Conservation (phyloP, 1,140 invertebrate species). For the Leptoteleia sp. region DNA sequence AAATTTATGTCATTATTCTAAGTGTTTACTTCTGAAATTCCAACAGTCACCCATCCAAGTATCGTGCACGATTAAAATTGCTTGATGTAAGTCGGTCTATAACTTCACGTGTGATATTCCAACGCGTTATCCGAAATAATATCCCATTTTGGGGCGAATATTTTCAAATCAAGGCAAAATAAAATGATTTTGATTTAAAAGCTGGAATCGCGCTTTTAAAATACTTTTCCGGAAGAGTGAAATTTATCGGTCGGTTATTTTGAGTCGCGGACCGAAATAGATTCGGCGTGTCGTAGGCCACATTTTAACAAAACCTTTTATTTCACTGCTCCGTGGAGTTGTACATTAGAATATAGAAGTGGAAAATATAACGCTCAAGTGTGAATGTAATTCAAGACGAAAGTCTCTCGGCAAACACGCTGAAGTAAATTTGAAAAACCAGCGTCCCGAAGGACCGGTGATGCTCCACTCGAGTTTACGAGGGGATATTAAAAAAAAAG, state of each 20-base stretch:
- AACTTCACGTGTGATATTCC: too few species aligned
- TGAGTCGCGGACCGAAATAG: conserved; percentile 20
- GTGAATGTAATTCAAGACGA: conserved; percentile 58
- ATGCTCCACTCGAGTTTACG: conserved; percentile 58
- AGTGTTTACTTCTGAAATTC: too few species aligned
- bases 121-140: too few species aligned
- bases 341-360: conserved; percentile 42
- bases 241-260: conserved; percentile 36
- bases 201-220: too few species aligned
- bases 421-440: conserved; percentile 65
- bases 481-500: conserved; percentile 56
- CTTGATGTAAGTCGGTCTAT: too few species aligned
- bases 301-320: conserved; percentile 59
- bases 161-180: too few species aligned
- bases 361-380: conserved; percentile 47
- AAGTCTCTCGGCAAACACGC: conserved; percentile 57
- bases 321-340: conserved; percentile 34
- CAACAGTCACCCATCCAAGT: too few species aligned
- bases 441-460: conserved; percentile 38
- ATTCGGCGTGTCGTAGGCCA: conserved; percentile 21
- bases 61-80: too few species aligned
- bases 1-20: too few species aligned
- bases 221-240: conserved; percentile 11
- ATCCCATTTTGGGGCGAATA: too few species aligned
- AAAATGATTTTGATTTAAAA: too few species aligned